These are phyloP conservation scores for Stichodactyla mertensii DNA, from an alignment of 64 coral and sea anemone species.

Conservation along the genomic window DNA sequence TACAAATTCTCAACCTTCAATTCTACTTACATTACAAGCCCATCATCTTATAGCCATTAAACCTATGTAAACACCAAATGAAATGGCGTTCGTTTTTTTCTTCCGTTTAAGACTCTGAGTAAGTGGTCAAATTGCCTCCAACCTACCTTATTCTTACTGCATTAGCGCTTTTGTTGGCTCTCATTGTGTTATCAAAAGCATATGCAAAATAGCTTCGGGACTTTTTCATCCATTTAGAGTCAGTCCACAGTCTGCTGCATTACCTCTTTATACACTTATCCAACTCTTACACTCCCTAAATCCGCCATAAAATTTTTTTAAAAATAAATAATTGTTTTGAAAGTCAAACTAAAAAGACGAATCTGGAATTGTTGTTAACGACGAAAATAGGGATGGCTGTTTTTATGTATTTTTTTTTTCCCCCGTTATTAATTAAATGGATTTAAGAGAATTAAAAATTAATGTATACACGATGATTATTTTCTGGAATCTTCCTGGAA, in stretches of 20 bases:
- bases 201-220: not conserved
- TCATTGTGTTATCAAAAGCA: not conserved
- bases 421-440: no score
- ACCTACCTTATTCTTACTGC: not conserved
- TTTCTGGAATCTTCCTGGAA: no score
- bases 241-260: not conserved
- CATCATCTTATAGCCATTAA: no score
- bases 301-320: not conserved
- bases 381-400: no score
- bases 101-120: not conserved
- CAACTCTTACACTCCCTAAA: not conserved
- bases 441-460: no score
- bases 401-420: no score
- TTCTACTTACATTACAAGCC: not conserved
- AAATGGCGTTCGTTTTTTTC: not conserved
- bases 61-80: not conserved
- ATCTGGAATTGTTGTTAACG: no score
- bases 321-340: no score
- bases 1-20: no score
- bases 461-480: no score
- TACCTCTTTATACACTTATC: not conserved
- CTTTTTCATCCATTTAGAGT: not conserved
- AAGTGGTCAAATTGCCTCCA: constrained; percentile 2
- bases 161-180: not conserved
- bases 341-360: no score